A percentile compares a stretch with the other conserved stretches of the same genome.
phyloP scores from a whole-genome alignment of 2,113 vertebrate genomes.

The Ciconia boyciana region DNA sequence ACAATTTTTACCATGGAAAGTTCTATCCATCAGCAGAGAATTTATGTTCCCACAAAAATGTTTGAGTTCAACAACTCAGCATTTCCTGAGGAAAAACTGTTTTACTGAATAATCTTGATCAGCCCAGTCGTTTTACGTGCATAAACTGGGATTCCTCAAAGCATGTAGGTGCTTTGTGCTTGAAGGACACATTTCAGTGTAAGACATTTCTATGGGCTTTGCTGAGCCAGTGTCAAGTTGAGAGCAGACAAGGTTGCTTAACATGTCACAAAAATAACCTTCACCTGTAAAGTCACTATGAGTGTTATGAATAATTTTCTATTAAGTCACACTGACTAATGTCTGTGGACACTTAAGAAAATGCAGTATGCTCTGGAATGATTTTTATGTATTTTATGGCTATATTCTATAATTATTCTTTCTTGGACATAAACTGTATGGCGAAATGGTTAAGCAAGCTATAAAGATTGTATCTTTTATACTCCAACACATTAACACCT shows the following conservation, averaged over 20 bases:
- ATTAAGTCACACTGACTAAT: not conserved
- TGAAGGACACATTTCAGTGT: not conserved
- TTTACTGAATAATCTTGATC: not conserved
- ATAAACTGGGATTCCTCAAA: not conserved
- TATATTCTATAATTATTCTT: not conserved
- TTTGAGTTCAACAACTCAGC: not conserved
- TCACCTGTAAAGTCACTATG: not conserved
- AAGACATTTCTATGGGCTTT: not conserved
- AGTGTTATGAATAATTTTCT: not conserved
- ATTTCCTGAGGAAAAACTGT: not conserved
- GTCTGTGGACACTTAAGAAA: not conserved
- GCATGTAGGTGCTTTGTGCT: not conserved
- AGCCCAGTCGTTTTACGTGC: not conserved
- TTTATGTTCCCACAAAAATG: constrained; percentile 8
- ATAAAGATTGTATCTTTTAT: not conserved
- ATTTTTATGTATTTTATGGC: not conserved
- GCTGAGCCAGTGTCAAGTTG: not conserved
- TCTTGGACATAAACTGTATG: not conserved
- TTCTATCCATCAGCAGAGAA: not conserved
- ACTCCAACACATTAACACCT: not conserved
- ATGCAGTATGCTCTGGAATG: accelerated
- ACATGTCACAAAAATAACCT: constrained; percentile 16
- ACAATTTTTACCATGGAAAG: not conserved
- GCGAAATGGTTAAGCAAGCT: not conserved
- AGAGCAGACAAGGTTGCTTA: not conserved